Base-by-base conservation (phyloP, 2,797 vertebrate species). In the Melanotaenia maccullochi region DNA sequence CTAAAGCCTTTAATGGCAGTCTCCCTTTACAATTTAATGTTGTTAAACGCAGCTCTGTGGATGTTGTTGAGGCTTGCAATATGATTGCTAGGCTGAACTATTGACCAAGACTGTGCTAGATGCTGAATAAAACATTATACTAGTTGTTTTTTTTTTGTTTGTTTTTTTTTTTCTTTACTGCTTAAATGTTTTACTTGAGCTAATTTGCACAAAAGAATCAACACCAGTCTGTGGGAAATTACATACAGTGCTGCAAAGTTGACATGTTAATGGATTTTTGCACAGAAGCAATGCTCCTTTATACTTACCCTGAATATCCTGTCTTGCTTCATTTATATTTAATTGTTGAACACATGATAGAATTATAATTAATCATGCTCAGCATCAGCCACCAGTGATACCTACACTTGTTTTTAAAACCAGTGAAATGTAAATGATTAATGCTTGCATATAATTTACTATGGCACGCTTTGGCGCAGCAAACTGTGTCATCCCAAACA, bases 361-460 rank as follows among this genome's bases (percentile, higher is more conserved):
- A 58, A 65, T 58, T 73, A 69, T 71, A 81, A 91, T 93, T 81
- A 88, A 90, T 91, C 85, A 89, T 60, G 79, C 76, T 68, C 54
- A 3, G 44, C n/a, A 55, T 79, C 68, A 78, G 75, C 52, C 76
- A 70, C 68, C 82, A 72, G 30, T 71, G 72, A 85, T 84, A 69
- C 77, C 83, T 79, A 47, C 80, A 83, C 78, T 65, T 73, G 80
- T 78, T 65, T 73, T 80, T 71, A 49, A 49, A 74, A 69, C 16
- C 56, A 68, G 64, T 51, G 55, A 64, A 52, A 70, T 58, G 62
- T 60, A 69, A 70, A 74, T 66, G 63, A 71, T 38, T 52, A 76
- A 71, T 0, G 3, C 28, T 69, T 79, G 62, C 54, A 28, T 51
- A 28, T 57, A 63, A 73, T 59, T 59, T 56, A 1, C 62, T 47